Evolutionary conservation across 2,797 vertebrate genomes (phyloP).

Genomic region (Erethizon dorsatum): DNA sequence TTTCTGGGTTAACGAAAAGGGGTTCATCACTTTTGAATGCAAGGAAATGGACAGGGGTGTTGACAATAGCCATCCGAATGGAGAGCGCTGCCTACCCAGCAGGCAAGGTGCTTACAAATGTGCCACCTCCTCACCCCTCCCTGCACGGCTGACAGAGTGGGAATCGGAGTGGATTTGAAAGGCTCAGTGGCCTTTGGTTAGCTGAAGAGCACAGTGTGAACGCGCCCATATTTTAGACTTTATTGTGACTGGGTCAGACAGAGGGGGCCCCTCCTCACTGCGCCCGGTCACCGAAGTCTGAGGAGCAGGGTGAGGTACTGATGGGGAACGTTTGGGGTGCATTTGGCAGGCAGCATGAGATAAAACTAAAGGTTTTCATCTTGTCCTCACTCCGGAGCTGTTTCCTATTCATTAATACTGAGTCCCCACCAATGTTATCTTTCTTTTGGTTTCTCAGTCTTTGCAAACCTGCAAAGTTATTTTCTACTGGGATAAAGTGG

Average conservation of each 20-base stretch:
- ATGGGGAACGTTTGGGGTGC: background rate
- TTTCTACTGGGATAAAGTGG: background rate
- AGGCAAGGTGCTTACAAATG: background rate
- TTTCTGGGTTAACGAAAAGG: slow-evolving; percentile 1
- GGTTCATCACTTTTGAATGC: background rate
- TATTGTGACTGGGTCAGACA: background rate
- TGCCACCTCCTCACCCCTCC: fast-evolving
- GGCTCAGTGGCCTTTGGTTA: background rate
- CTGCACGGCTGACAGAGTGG: fast-evolving
- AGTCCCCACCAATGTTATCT: background rate
- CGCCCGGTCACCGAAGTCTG: background rate
- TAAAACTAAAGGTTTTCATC: background rate
- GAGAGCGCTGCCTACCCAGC: fast-evolving
- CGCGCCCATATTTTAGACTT: background rate
- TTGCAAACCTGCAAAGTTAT: slow-evolving; percentile 1
- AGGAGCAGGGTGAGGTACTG: background rate
- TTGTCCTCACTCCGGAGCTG: background rate
- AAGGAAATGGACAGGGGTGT: background rate
- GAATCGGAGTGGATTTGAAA: background rate
- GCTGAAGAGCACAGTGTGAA: background rate
- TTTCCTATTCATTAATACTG: background rate
- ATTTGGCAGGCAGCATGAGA: background rate
- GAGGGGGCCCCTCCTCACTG: background rate
- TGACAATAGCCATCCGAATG: fast-evolving
- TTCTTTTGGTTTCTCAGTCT: slow-evolving; percentile 6